phyloP scores from a whole-genome alignment of 2,113 vertebrate genomes.

The Neomonachus schauinslandi region DNA sequence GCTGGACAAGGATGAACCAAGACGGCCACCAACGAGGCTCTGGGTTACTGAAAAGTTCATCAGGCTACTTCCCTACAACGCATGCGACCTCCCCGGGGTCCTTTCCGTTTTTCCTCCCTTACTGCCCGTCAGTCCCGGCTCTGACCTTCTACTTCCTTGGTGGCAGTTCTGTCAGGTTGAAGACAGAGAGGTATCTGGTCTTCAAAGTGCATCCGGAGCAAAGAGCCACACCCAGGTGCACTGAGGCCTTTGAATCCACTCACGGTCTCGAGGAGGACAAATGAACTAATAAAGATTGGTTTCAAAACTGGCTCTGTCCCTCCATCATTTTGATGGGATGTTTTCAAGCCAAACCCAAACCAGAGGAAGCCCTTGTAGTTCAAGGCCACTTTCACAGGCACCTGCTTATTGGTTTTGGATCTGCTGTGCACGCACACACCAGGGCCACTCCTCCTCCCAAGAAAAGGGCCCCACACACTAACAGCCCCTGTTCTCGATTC shows the following conservation, averaged over 20 bases:
- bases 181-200: not conserved
- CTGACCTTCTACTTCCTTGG: not conserved
- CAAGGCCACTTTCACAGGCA: not conserved
- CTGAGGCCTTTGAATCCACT: not conserved
- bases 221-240: not conserved
- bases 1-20: not conserved
- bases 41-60: not conserved
- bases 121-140: not conserved
- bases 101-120: not conserved
- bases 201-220: not conserved
- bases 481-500: not conserved
- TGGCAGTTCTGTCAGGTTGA: not conserved
- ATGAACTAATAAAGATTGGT: constrained; percentile 6
- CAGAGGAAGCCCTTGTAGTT: not conserved
- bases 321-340: not conserved
- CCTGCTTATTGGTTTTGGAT: not conserved
- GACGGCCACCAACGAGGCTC: not conserved
- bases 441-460: accelerated
- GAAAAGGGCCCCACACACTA: not conserved
- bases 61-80: accelerated
- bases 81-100: not conserved
- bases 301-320: not conserved
- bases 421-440: too few relatives aligned
- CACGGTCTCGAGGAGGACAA: not conserved
- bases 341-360: constrained; percentile 20